Evolutionary conservation across 2,113 vertebrate genomes (phyloP).

Genomic region (Electrona antarctica): DNA sequence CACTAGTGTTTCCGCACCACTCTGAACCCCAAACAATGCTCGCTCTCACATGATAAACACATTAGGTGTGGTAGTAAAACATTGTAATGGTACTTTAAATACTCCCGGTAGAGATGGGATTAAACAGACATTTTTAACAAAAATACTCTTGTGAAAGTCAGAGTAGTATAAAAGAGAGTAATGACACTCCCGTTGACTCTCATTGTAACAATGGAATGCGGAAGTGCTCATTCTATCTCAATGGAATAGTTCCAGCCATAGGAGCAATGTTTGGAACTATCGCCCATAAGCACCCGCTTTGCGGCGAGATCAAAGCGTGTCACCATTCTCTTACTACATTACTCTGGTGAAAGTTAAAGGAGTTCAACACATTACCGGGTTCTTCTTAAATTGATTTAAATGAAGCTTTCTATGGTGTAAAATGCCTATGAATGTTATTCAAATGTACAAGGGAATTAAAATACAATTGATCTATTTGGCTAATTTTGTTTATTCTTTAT

Average conservation of each 20-base stretch:
- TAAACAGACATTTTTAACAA: too few species aligned
- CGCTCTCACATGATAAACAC: conserved; percentile 1
- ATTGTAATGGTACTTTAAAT: neutral
- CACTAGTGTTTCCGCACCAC: conserved; percentile 4
- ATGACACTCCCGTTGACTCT: neutral
- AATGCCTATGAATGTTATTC: conserved; percentile 12
- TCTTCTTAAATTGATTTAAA: conserved; percentile 36
- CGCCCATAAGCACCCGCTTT: too few species aligned
- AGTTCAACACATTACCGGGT: too few species aligned
- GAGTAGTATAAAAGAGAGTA: conserved; percentile 12
- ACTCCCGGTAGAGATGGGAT: neutral
- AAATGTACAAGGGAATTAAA: conserved; percentile 46
- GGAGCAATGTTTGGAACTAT: too few species aligned
- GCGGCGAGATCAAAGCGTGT: too few species aligned
- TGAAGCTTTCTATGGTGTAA: conserved; percentile 44
- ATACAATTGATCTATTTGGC: neutral
- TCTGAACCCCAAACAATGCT: conserved; percentile 19
- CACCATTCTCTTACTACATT: too few species aligned
- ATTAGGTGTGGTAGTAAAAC: conserved; percentile 1
- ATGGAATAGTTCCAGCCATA: too few species aligned
- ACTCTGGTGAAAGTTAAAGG: too few species aligned
- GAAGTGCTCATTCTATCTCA: too few species aligned
- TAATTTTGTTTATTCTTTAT: too few species aligned
- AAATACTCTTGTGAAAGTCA: too few species aligned
- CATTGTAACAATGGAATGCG: too few species aligned